Evolutionary conservation across 2,888 invertebrate genomes (phyloP), one percentile per base, ranked within the genome.

Genomic region (Nomada hirtipes): DNA sequence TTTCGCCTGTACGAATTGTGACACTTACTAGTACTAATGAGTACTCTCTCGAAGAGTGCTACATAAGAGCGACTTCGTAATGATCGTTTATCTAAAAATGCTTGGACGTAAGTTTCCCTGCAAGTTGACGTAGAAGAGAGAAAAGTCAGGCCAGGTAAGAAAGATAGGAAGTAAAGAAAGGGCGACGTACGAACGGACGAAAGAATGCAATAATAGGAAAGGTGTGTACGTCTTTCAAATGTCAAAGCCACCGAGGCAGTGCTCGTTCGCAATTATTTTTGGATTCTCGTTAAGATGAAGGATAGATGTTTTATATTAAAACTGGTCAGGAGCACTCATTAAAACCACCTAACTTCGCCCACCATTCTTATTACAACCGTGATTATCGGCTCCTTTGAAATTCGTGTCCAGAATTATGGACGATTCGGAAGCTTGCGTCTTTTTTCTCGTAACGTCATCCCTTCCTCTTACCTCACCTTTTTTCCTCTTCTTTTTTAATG

Each of bases 21-120:
- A 85, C 82, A 71, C 77, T 88, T 78, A 65, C 69, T 61, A 44
- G 57, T 79, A 75, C 82, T 85, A 86, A 88, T 88, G 88, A 85
- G 78, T 86, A 47, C 55, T 74, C 65, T 67, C 68, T 52, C 36
- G 76, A 68, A 74, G 79, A 63, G 55, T 64, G 57, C 68, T 44
- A 71, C 63, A 70, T 64, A 73, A 74, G 53, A 79, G 68, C 70
- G 53, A 65, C 67, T 64, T 61, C 57, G 65, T 83, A 80, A 83
- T 77, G 80, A 83, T 72, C 83, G 84, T 80, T 84, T 84, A 84
- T 80, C 76, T 59, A 82, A 36, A 36, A 67, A 57, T 68, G 18
- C 71, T 65, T 57, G 61, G 75, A 81, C 78, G 69, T 70, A 78
- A 85, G 79, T 85, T 82, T 80, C 85, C 47, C 13, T 69, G 63